Evolutionary conservation across 2,113 vertebrate genomes (phyloP).

Genomic region (Pyxicephalus adspersus): DNA sequence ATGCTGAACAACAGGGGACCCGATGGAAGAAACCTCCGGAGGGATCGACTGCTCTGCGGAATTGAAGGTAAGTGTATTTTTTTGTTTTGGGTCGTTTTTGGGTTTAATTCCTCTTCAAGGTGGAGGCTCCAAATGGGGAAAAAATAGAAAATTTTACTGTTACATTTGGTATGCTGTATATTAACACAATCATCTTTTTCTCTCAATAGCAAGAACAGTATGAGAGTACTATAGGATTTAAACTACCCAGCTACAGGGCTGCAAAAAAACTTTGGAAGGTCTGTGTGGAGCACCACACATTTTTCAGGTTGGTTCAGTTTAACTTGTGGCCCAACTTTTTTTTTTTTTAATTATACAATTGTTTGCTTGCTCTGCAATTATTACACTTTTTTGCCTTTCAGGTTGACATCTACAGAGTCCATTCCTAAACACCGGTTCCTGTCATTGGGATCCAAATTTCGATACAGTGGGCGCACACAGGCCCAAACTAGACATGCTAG

Average conservation of each 20-base stretch:
- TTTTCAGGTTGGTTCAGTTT: constrained; percentile 85
- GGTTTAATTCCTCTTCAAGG: too few species aligned
- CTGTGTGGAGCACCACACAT: constrained; percentile 97
- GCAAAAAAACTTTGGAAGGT: constrained; percentile 99
- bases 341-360: background rate
- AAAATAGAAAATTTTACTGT: too few species aligned
- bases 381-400: constrained; percentile 59
- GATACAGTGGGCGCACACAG: constrained; percentile 95
- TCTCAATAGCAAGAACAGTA: constrained; percentile 86
- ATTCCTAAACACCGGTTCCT: constrained; percentile 92
- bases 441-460: constrained; percentile 94
- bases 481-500: constrained; percentile 94
- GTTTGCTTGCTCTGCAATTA: background rate
- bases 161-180: too few species aligned
- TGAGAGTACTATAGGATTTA: constrained; percentile 97
- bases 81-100: too few species aligned
- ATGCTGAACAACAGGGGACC: too few species aligned
- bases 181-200: background rate
- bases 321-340: background rate
- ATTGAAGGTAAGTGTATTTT: too few species aligned
- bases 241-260: constrained; percentile 93
- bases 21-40: too few species aligned
- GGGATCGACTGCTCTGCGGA: too few species aligned
- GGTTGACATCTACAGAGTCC: constrained; percentile 92
- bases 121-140: too few species aligned